Evolutionary conservation across 2,797 vertebrate genomes (phyloP), one percentile per base, ranked within the genome.

Genomic region (Rhabdomys pumilio): DNA sequence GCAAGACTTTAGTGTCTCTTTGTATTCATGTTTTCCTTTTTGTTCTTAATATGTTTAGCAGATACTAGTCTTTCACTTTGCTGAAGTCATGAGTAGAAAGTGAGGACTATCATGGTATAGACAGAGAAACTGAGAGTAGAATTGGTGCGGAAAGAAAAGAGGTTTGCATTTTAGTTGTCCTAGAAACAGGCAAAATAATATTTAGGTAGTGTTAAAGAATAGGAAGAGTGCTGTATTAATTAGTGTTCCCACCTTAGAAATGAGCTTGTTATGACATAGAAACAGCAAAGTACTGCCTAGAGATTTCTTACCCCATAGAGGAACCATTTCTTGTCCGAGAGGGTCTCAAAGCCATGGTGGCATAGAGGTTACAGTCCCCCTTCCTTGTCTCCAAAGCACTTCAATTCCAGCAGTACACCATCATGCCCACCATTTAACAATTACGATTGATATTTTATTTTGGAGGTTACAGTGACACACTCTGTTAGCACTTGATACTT

Each of bases 111-210:
- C 31, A 13, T 57, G 41, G 9, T 75, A 13, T 96, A 96, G 80
- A 65, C 90, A 92, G 80, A 81, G 63, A 85, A 94, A 89, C 63
- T 69, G 73, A 85, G 47, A 67, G 29, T 94, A 63, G 79, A 29
- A 53, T 91, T 79, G 82, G 13, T 93, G 50, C 85, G 34, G 4
- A 63, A n/a, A 67, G 90, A 82, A 90, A 63, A 95, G 57, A 80
- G 76, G 22, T 17, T 93, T 93, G 19, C 14, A 63, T 91, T 91
- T 94, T 17, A 19, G 1, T 86, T 96, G 73, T 59, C n/a, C 38
- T 76, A 61, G 38, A 89, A 93, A 84, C 3, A 83, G 63, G 57
- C 75, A 50, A 89, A 92, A 92, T 73, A 93, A 81, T 47, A 65
- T 34, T 69, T 38, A 82, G 10, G 9, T 29, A 65, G 26, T 47